Percentiles rank a stretch among this genome's conserved stretches.
Evolutionary conservation across 2,113 vertebrate genomes (phyloP).

Genomic region (Ceyx cyanopectus): DNA sequence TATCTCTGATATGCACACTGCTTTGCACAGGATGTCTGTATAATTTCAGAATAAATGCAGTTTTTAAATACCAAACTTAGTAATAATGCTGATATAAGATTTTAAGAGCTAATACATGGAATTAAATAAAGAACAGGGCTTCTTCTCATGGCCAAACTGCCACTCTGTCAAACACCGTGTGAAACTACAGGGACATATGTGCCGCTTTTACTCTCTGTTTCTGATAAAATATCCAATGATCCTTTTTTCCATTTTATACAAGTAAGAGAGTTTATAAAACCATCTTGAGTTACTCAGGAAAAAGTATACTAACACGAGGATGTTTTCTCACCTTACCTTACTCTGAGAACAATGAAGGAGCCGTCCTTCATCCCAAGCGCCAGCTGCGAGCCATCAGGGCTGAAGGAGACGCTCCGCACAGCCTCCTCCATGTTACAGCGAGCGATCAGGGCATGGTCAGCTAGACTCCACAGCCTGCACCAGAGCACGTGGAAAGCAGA

Average conservation of each 20-base stretch:
- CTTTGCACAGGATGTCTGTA: neutral
- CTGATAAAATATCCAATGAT: neutral
- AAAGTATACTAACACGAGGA: neutral
- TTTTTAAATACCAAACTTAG: neutral
- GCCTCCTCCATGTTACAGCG: conserved; percentile 98
- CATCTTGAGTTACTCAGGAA: neutral
- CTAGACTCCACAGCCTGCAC: conserved; percentile 92
- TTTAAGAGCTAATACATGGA: neutral
- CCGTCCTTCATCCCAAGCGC: conserved; percentile 98
- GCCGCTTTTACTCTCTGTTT: neutral
- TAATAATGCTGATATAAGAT: too few species aligned
- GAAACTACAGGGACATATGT: neutral
- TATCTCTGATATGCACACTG: neutral
- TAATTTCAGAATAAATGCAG: neutral
- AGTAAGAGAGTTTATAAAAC: neutral
- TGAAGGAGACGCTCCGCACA: conserved; percentile 92
- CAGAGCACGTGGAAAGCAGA: neutral
- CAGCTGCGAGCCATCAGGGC: conserved; percentile 92
- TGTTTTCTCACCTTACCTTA: conserved; percentile 87
- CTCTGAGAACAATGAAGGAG: conserved; percentile 95
- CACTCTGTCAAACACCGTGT: neutral
- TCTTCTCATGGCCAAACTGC: neutral
- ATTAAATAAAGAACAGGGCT: neutral
- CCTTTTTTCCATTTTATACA: neutral
- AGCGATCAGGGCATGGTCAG: conserved; percentile 92